These are phyloP conservation scores for Beaufortia kweichowensis DNA, from an alignment of 2,113 vertebrate species.

Conservation along the genomic window DNA sequence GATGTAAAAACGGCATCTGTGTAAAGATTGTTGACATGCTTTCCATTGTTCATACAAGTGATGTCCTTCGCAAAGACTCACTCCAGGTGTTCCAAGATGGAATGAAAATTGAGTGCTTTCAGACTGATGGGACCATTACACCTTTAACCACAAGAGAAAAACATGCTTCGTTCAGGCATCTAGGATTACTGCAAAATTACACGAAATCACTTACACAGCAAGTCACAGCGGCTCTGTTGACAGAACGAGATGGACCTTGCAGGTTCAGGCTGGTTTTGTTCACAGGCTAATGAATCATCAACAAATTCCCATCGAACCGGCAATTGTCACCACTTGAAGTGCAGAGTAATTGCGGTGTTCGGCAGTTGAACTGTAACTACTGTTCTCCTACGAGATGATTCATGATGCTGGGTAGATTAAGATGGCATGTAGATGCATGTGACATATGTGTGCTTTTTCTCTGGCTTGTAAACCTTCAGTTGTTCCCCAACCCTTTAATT, in stretches of 20 bases:
- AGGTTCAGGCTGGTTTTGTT: conserved; percentile 44
- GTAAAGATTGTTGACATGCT: conserved; percentile 5
- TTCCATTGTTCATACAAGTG: conserved; percentile 42
- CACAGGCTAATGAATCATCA: conserved; percentile 44
- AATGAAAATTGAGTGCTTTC: conserved; percentile 57
- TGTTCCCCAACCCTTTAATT: not conserved
- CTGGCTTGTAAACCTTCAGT: conserved; percentile 4
- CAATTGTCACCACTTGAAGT: conserved; percentile 25
- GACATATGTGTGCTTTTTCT: conserved; percentile 10
- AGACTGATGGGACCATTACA: conserved; percentile 50
- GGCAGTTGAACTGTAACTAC: conserved; percentile 34
- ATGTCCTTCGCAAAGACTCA: conserved; percentile 36
- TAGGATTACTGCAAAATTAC: conserved; percentile 55
- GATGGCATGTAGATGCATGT: conserved; percentile 8
- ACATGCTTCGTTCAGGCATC: conserved; percentile 51
- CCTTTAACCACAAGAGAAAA: conserved; percentile 50
- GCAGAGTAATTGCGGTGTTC: conserved; percentile 37
- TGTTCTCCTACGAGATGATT: conserved; percentile 13
- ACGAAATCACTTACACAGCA: conserved; percentile 42
- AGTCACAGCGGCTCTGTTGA: conserved; percentile 28
- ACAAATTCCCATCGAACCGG: conserved; percentile 18
- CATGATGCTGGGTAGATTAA: not conserved
- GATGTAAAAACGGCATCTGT: not conserved
- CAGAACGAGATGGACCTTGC: conserved; percentile 27
- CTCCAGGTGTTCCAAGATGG: conserved; percentile 54